Conservation (phyloP, 2,797 vertebrate species). For the Limosa lapponica region DNA sequence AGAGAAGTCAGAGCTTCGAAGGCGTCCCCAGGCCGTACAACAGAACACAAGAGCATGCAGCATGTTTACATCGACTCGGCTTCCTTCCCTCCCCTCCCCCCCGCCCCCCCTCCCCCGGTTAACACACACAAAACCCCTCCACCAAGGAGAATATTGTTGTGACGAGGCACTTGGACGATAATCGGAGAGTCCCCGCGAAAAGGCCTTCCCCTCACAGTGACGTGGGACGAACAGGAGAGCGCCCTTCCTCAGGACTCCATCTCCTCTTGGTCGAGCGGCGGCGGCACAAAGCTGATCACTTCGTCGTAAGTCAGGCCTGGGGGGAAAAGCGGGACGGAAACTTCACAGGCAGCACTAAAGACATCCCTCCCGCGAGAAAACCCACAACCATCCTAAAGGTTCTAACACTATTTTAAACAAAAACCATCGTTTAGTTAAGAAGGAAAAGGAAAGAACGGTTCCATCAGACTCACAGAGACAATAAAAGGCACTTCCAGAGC, state of each 20-base stretch:
- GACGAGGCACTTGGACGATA: constrained; percentile 92
- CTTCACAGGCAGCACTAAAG: neutral
- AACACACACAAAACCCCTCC: constrained; percentile 69
- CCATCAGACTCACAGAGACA: neutral
- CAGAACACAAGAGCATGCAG: constrained; percentile 73
- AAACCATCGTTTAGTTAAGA: neutral
- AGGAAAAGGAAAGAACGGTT: neutral
- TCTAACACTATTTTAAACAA: neutral
- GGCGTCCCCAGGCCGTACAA: constrained; percentile 57
- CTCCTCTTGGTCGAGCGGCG: constrained; percentile 90
- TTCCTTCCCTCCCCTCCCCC: constrained; percentile 68
- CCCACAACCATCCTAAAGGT: neutral
- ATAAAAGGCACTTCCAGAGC: neutral
- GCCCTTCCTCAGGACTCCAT: constrained; percentile 91
- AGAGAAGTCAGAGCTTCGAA: constrained; percentile 29
- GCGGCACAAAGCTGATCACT: constrained; percentile 91
- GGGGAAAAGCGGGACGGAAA: neutral
- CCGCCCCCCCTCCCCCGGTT: constrained; percentile 44
- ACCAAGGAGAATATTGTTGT: constrained; percentile 82
- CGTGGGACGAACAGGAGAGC: constrained; percentile 60
- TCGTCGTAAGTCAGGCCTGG: constrained; percentile 94
- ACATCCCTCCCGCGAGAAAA: neutral
- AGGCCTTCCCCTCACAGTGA: constrained; percentile 86
- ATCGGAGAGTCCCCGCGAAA: constrained; percentile 80
- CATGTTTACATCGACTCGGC: constrained; percentile 74